A percentile compares a stretch with the other conserved stretches of the same genome.
Conservation (phyloP, 1,140 invertebrate species). For the Pseudachorutes palmiensis region DNA sequence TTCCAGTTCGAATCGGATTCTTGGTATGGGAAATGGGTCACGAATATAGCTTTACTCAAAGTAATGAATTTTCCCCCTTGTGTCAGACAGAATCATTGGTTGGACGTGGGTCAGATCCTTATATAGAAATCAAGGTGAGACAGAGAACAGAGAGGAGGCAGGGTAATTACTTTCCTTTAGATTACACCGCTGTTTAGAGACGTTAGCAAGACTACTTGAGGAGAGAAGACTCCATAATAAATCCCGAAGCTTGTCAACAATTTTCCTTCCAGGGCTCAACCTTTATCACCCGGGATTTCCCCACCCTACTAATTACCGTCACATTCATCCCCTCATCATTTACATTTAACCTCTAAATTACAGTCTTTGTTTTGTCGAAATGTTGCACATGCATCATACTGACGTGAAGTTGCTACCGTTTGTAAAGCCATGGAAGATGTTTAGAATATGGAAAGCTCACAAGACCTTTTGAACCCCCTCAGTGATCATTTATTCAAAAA, state of each 20-base stretch:
- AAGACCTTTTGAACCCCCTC: too few relatives aligned
- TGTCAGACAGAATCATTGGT: conserved; percentile 2
- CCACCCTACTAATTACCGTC: neutral
- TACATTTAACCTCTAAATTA: conserved; percentile 4
- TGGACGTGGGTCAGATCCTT: conserved; percentile 5
- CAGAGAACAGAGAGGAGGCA: neutral
- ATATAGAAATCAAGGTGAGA: conserved; percentile 19
- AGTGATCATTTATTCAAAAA: too few relatives aligned
- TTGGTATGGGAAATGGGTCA: too few relatives aligned
- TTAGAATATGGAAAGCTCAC: too few relatives aligned
- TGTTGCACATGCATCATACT: neutral
- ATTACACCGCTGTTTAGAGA: neutral
- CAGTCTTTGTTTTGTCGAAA: neutral
- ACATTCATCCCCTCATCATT: neutral
- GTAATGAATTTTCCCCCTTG: too few relatives aligned
- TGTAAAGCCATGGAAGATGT: too few relatives aligned
- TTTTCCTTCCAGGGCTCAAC: conserved; percentile 23
- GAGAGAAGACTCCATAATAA: conserved; percentile 21
- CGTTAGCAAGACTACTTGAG: neutral
- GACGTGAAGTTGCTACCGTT: conserved; percentile 4
- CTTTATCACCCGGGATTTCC: conserved; percentile 23
- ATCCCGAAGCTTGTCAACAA: conserved; percentile 34
- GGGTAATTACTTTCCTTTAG: neutral
- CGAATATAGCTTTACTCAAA: too few relatives aligned
- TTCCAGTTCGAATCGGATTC: too few relatives aligned